Evolutionary conservation across 2,113 vertebrate genomes (phyloP), one percentile per base, ranked within the genome.

Genomic region (Sminthopsis crassicaudata): DNA sequence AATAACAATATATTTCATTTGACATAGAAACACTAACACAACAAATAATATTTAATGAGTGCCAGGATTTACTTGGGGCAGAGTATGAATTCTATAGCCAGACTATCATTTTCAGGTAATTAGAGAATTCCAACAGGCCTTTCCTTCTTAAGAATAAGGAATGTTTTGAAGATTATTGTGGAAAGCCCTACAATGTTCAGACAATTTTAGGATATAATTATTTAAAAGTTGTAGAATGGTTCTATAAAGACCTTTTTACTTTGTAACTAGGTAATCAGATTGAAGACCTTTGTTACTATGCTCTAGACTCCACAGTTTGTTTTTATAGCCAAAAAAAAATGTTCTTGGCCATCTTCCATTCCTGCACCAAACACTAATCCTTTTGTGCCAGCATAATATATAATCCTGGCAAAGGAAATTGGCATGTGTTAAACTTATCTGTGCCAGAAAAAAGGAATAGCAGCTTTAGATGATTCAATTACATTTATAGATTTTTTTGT

Each of bases 81-180:
- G 91, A 16, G 60, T 60, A 27, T 1, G n/a, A 26, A 50, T 46
- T 27, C 91, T 91, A 0, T 30, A 53, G 0, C 9, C 0, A 10
- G 91, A 4, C 12, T 42, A 42, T 11, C 7, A 50, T 93, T 94
- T 88, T 48, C 89, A 54, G 54, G 3, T 91, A 3, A 90, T 4
- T 36, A 5, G 25, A 50, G 23, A 89, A 76, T 1, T 19, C 36
- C 67, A 84, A 84, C 67, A 84, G 67, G n/a, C 22, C 67, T 84
- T 84, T 84, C 67, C 19, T n/a, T 84, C 5, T 16, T 42, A 84
- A 84, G 67, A 84, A 84, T 42, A 84, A n/a, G 60, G 12, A 76
- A 76, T n/a, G 36, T n/a, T 67, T 57, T 76, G n/a, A 76, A 42
- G n/a, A 84, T n/a, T 84, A 42, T 84, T 84, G 67, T 42, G 19